Percentiles rank a stretch among this genome's conserved stretches.
phyloP scores from a whole-genome alignment of 2,113 vertebrate species.

The Formicarius rufipectus region DNA sequence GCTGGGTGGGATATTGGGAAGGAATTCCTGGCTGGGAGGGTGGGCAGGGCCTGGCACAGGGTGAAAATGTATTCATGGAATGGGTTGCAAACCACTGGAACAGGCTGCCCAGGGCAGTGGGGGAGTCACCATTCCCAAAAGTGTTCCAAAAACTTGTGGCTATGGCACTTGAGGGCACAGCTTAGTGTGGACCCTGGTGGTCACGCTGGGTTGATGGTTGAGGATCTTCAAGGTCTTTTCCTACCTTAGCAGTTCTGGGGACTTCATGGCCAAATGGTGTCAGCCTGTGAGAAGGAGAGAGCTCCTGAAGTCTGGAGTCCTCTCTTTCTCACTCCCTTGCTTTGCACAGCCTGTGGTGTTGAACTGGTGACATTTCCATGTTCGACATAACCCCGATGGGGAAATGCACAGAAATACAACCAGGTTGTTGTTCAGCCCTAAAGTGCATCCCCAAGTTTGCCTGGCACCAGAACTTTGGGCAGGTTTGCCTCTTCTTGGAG shows the following conservation, averaged over 20 bases:
- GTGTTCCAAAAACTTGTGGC: neutral
- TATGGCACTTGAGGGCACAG: neutral
- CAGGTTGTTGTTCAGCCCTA: neutral
- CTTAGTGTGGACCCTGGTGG: neutral
- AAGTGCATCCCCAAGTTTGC: neutral
- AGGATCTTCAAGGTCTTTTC: neutral
- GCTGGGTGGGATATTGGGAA: rapidly evolving
- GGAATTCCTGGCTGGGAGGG: neutral
- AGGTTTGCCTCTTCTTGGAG: neutral
- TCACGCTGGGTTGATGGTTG: neutral
- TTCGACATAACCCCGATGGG: neutral
- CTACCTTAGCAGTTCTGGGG: neutral
- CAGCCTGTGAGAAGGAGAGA: neutral
- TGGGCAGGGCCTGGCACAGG: neutral
- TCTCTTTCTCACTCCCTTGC: neutral
- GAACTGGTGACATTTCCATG: neutral
- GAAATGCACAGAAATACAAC: neutral
- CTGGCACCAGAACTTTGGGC: neutral
- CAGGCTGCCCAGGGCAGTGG: neutral
- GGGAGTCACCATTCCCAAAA: neutral
- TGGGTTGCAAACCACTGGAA: neutral
- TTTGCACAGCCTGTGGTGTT: neutral
- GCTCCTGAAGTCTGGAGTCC: neutral
- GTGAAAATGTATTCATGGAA: neutral
- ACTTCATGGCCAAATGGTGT: neutral